Percentiles rank a stretch among this genome's conserved stretches.
Evolutionary conservation across 30 jellyfish, hydroid and myxozoan genomes (phyloP).

Genomic region (Chrysaora quinquecirrha): DNA sequence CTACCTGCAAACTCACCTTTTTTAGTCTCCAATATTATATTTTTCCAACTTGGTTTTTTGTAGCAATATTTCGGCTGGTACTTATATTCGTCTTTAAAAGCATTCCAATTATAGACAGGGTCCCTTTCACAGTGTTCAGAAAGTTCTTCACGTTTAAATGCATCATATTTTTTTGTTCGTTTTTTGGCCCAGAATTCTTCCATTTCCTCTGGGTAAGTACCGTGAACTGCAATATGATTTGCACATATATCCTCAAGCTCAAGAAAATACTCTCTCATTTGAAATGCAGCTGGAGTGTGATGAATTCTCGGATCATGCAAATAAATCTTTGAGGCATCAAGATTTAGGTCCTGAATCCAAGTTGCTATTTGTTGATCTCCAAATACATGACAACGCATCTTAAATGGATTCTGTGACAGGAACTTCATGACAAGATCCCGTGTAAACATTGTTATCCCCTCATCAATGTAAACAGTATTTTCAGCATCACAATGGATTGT

Average conservation of each 20-base stretch:
- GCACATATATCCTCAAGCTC: conserved; percentile 69
- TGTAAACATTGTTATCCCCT: conserved; percentile 73
- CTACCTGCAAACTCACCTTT: conserved; percentile 66
- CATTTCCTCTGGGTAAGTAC: conserved; percentile 67
- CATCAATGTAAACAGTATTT: conserved; percentile 61
- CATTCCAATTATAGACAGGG: conserved; percentile 49
- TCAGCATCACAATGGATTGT: conserved; percentile 46
- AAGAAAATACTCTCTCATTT: conserved; percentile 37
- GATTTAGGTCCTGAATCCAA: conserved; percentile 70
- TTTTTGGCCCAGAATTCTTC: conserved; percentile 66
- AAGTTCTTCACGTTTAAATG: conserved; percentile 5
- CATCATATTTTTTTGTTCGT: conserved; percentile 14
- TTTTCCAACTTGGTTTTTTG: conserved; percentile 48
- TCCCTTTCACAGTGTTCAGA: conserved; percentile 28
- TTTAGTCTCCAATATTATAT: neutral
- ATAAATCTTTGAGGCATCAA: conserved; percentile 54
- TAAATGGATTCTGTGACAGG: conserved; percentile 76
- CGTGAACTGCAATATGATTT: conserved; percentile 67
- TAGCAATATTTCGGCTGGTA: conserved; percentile 60
- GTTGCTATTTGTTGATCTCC: conserved; percentile 80
- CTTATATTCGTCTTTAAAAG: conserved; percentile 18
- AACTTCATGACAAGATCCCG: conserved; percentile 66
- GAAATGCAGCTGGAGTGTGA: conserved; percentile 78
- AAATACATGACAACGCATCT: conserved; percentile 71
- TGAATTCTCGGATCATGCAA: conserved; percentile 74